Percentiles rank a stretch among this genome's conserved stretches.
These are phyloP conservation scores for Falco peregrinus DNA, from an alignment of 2,797 vertebrate genomes.

Conservation along the genomic window DNA sequence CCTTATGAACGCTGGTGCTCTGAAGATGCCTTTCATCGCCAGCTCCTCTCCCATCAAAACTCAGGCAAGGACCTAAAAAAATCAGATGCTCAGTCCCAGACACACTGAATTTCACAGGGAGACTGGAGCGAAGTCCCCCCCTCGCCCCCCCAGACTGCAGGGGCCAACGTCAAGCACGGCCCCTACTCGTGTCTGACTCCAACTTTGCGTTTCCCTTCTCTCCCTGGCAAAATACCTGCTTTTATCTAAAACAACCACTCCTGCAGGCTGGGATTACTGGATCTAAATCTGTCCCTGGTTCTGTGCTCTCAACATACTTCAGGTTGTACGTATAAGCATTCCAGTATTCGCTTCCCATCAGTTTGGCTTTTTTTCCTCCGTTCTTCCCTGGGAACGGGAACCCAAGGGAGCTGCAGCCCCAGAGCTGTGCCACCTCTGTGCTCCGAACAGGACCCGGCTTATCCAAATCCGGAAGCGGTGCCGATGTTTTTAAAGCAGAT, in stretches of 20 bases:
- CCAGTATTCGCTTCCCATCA: background rate
- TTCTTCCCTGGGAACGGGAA: background rate
- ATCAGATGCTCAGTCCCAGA: background rate
- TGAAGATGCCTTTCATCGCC: background rate
- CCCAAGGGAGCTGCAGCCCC: background rate
- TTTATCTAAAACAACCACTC: background rate
- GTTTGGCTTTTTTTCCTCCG: background rate
- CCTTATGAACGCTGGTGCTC: background rate
- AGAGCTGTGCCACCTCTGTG: background rate
- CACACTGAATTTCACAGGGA: background rate
- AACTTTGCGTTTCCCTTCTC: background rate
- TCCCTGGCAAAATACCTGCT: background rate
- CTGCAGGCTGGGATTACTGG: background rate
- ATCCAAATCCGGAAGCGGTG: background rate
- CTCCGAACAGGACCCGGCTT: background rate
- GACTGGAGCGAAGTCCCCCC: rapidly evolving
- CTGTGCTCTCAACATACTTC: background rate
- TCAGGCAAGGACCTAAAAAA: background rate
- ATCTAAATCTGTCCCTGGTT: background rate
- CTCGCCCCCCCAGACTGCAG: background rate
- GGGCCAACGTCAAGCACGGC: background rate
- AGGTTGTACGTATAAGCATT: background rate
- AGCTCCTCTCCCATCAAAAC: background rate
- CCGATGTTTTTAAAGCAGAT: background rate
- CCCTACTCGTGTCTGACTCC: background rate